A percentile compares a stretch with the other conserved stretches of the same genome.
Evolutionary conservation across 1,140 invertebrate species (phyloP).

Genomic region (Apis laboriosa): DNA sequence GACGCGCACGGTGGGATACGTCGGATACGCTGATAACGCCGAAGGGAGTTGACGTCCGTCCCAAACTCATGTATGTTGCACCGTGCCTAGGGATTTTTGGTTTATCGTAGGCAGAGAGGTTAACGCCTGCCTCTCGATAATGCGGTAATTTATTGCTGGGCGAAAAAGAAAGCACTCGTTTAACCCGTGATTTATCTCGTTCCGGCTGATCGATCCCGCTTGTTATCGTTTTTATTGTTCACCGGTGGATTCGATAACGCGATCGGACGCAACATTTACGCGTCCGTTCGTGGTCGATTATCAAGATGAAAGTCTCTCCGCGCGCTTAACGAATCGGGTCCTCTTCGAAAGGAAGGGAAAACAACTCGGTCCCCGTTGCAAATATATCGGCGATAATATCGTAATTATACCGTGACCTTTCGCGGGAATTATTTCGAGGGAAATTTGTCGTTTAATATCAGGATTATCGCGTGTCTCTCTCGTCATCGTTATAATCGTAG

Average conservation of each 20-base stretch:
- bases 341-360: neutral
- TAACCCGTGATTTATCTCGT: constrained; percentile 7
- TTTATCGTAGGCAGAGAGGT: constrained; percentile 16
- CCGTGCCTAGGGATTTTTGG: constrained; percentile 27
- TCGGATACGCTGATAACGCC: constrained; percentile 44
- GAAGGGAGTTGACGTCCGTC: constrained; percentile 22
- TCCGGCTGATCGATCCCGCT: neutral
- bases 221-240: neutral
- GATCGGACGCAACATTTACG: neutral
- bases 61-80: constrained; percentile 32
- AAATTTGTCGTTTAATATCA: neutral
- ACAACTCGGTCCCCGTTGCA: no score
- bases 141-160: constrained; percentile 32
- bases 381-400: neutral
- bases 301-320: neutral
- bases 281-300: neutral
- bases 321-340: neutral
- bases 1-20: constrained; percentile 23
- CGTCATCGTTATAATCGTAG: no score
- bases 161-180: constrained; percentile 16
- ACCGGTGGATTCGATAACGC: neutral
- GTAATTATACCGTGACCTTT: neutral
- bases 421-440: no score
- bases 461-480: neutral
- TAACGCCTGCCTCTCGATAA: constrained; percentile 5